Evolutionary conservation across 2,113 vertebrate genomes (phyloP).

Genomic region (Eclectus roratus): DNA sequence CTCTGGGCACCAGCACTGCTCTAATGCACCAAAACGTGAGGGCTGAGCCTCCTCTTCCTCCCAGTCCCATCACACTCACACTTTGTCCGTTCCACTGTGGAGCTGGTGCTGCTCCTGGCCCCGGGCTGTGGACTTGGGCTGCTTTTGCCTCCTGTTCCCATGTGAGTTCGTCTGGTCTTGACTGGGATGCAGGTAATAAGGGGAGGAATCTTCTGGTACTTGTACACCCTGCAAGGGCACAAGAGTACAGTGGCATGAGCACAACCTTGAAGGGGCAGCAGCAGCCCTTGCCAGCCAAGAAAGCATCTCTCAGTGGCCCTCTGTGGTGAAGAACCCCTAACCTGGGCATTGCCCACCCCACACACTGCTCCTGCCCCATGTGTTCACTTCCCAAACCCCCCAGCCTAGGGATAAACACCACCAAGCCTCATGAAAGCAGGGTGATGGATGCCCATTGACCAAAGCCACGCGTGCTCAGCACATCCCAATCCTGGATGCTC

Average conservation of each 20-base stretch:
- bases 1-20: fast-evolving
- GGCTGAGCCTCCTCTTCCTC: background rate
- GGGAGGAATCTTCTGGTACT: constrained; percentile 61
- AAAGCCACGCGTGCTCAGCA: background rate
- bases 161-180: constrained; percentile 12
- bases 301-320: background rate
- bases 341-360: background rate
- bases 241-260: fast-evolving
- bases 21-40: fast-evolving
- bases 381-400: background rate
- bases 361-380: background rate
- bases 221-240: constrained; percentile 4
- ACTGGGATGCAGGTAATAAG: constrained; percentile 40
- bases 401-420: fast-evolving
- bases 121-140: background rate
- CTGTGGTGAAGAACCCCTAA: background rate
- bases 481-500: background rate
- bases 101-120: background rate
- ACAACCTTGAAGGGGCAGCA: background rate
- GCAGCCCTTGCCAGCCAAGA: background rate
- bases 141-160: constrained; percentile 11
- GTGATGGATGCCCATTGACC: fast-evolving
- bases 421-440: fast-evolving
- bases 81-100: background rate
- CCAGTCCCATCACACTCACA: background rate